A percentile compares a stretch with the other conserved stretches of the same genome.
phyloP scores from a whole-genome alignment of 2,888 invertebrate species.

The Scotopteryx bipunctaria region DNA sequence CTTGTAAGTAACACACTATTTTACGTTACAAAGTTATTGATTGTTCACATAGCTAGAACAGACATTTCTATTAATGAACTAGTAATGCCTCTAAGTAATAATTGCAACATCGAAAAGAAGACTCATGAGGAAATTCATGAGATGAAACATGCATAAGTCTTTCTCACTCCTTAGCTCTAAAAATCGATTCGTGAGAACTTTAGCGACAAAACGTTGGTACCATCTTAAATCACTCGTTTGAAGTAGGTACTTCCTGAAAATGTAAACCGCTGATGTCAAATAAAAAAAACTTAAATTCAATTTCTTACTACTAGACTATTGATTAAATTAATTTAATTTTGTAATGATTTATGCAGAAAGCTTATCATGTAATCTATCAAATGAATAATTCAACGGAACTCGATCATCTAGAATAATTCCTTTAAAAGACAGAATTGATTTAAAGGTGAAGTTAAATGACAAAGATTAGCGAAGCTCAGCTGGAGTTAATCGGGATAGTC shows the following conservation, averaged over 20 bases:
- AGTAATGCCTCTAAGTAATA: too few species aligned
- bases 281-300: too few species aligned
- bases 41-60: too few species aligned
- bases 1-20: too few species aligned
- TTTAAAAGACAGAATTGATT: conserved; percentile 36
- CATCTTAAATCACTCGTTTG: background rate
- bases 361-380: background rate
- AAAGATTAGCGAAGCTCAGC: conserved; percentile 34
- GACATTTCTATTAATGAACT: too few species aligned
- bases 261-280: too few species aligned
- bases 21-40: too few species aligned
- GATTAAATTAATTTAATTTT: too few species aligned
- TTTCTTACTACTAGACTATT: background rate
- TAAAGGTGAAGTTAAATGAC: conserved; percentile 35
- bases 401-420: background rate
- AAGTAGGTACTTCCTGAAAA: too few species aligned
- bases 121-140: background rate
- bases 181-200: conserved; percentile 4
- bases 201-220: conserved; percentile 1
- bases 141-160: background rate
- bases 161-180: background rate
- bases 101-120: too few species aligned
- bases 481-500: conserved; percentile 25
- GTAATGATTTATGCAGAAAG: background rate
- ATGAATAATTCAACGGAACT: conserved; percentile 10